Evolutionary conservation across 2,888 invertebrate species (phyloP).

Genomic region (Erebia aethiops): DNA sequence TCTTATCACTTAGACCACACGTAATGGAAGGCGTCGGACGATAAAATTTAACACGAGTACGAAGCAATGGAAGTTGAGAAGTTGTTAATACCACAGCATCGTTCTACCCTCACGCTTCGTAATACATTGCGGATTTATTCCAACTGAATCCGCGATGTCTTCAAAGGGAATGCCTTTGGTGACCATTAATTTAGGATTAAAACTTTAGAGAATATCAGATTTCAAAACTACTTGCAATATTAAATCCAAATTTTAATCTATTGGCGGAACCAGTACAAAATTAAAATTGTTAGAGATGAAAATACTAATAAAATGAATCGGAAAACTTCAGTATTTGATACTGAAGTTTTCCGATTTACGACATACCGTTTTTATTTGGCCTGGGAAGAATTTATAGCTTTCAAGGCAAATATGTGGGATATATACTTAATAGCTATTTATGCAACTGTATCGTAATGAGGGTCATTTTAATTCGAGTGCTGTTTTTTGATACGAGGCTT

Average conservation of each 20-base stretch:
- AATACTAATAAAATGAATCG: too few relatives aligned
- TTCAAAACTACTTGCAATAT: background rate
- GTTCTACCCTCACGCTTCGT: slow-evolving; percentile 17
- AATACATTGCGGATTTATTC: slow-evolving; percentile 9
- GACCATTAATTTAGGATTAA: slow-evolving; percentile 2
- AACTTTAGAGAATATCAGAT: background rate
- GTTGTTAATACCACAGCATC: slow-evolving; percentile 26
- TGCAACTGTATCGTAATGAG: too few relatives aligned
- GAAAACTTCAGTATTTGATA: too few relatives aligned
- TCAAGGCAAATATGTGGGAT: background rate
- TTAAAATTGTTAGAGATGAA: too few relatives aligned
- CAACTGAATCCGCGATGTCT: background rate
- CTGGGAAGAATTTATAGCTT: background rate
- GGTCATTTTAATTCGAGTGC: too few relatives aligned
- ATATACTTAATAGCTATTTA: too few relatives aligned
- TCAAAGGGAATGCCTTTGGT: slow-evolving; percentile 10
- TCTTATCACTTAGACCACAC: slow-evolving; percentile 7
- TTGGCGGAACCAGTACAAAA: too few relatives aligned
- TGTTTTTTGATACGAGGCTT: too few relatives aligned
- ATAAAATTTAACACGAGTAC: slow-evolving; percentile 29
- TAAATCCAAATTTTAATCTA: too few relatives aligned
- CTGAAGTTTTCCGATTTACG: too few relatives aligned
- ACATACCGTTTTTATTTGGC: too few relatives aligned
- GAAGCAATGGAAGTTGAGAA: slow-evolving; percentile 25
- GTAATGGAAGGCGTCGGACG: slow-evolving; percentile 3